Percentiles rank a stretch among this genome's conserved stretches.
phyloP scores from a whole-genome alignment of 2,113 vertebrate genomes.

The Lagopus muta region DNA sequence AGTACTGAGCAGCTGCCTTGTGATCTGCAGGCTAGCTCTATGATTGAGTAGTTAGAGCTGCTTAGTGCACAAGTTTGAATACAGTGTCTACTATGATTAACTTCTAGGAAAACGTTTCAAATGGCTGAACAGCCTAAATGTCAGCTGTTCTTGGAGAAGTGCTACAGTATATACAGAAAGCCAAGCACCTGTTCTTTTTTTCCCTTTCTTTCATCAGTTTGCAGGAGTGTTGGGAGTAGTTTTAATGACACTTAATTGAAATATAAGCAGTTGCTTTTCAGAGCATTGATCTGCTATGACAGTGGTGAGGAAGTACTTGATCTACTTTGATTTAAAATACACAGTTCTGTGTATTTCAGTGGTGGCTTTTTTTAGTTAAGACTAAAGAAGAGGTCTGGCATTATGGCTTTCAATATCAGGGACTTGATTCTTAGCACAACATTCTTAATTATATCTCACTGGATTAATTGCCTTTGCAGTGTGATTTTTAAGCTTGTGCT shows the following conservation, averaged over 20 bases:
- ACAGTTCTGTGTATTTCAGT: not conserved
- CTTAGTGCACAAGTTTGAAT: not conserved
- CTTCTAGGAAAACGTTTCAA: not conserved
- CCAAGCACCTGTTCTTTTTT: not conserved
- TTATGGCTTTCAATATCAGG: not conserved
- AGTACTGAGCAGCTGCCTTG: not conserved
- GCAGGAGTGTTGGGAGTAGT: not conserved
- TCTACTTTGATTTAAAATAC: not conserved
- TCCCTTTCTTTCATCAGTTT: not conserved
- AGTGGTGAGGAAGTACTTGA: not conserved
- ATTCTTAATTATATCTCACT: not conserved
- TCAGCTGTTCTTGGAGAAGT: not conserved
- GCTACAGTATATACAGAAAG: not conserved
- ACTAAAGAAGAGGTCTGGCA: not conserved
- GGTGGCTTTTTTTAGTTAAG: not conserved
- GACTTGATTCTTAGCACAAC: not conserved
- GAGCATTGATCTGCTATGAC: not conserved
- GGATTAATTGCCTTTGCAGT: not conserved
- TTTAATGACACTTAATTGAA: not conserved
- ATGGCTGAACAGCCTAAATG: not conserved
- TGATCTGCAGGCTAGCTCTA: not conserved
- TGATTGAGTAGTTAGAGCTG: not conserved
- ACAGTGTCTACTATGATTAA: not conserved
- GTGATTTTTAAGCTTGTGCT: not conserved
- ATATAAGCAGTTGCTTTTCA: not conserved